Percentiles rank a stretch among this genome's conserved stretches.
phyloP scores from a whole-genome alignment of 2,888 invertebrate species.

The Lampropteryx suffumata region DNA sequence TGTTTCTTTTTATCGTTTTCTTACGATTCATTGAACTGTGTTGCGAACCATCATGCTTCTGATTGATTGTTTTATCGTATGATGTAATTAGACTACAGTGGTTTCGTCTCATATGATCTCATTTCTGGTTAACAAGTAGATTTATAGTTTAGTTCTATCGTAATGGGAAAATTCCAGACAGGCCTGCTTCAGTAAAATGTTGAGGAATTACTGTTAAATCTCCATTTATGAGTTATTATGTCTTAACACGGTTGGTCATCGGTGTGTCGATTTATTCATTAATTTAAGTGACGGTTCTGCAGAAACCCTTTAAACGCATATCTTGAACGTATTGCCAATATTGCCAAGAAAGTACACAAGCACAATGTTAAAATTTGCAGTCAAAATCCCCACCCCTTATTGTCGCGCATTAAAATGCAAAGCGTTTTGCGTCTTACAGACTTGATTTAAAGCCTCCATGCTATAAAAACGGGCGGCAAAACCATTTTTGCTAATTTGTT shows the following conservation, averaged over 20 bases:
- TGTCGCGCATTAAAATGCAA: constrained; percentile 21
- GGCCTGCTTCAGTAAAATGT: constrained; percentile 2
- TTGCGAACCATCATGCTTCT: background rate
- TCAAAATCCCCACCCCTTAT: constrained; percentile 33
- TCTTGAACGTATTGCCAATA: constrained; percentile 47
- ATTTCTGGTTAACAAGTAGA: too few species aligned
- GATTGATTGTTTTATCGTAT: background rate
- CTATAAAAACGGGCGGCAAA: constrained; percentile 39
- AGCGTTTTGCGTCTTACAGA: constrained; percentile 36
- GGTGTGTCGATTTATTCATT: constrained; percentile 59
- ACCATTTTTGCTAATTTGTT: constrained; percentile 53
- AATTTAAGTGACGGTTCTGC: constrained; percentile 67
- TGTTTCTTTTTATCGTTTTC: constrained; percentile 10
- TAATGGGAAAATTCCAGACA: too few species aligned
- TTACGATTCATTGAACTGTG: constrained; percentile 7
- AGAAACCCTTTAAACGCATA: constrained; percentile 62
- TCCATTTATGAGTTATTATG: constrained; percentile 54
- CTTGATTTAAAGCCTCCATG: constrained; percentile 29
- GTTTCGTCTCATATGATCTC: too few species aligned
- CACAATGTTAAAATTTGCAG: constrained; percentile 40
- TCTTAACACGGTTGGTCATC: constrained; percentile 44
- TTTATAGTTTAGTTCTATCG: too few species aligned
- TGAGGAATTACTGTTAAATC: constrained; percentile 37
- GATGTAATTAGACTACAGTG: background rate
- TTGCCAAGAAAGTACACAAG: constrained; percentile 46